Percentiles rank a stretch among this genome's conserved stretches.
Conservation (phyloP, 2,113 vertebrate species). For the Phycodurus eques region DNA sequence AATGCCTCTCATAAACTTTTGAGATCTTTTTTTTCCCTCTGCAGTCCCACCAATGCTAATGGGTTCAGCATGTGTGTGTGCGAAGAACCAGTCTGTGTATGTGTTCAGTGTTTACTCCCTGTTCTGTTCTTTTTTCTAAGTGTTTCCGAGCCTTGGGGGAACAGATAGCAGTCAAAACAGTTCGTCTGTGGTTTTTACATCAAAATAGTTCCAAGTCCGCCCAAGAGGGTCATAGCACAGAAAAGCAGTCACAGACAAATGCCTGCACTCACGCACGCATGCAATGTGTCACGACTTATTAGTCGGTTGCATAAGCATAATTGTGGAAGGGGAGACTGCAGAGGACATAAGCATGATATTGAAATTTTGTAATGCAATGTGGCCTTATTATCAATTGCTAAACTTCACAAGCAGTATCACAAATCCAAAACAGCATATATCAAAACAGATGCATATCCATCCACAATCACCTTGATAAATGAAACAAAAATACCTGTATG, state of each 20-base stretch:
- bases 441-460: background rate
- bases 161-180: slow-evolving; percentile 40
- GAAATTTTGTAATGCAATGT: slow-evolving; percentile 16
- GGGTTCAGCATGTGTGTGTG: slow-evolving; percentile 52
- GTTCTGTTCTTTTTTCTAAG: slow-evolving; percentile 45
- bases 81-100: slow-evolving; percentile 6
- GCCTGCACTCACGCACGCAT: background rate
- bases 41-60: slow-evolving; percentile 55
- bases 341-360: slow-evolving; percentile 17
- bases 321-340: slow-evolving; percentile 12
- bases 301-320: slow-evolving; percentile 5
- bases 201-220: slow-evolving; percentile 36
- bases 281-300: slow-evolving; percentile 24
- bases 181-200: slow-evolving; percentile 52
- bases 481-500: too few species aligned
- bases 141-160: slow-evolving; percentile 46
- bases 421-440: slow-evolving; percentile 3
- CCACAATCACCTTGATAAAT: too few species aligned
- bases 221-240: slow-evolving; percentile 21
- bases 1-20: slow-evolving; percentile 45
- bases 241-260: background rate
- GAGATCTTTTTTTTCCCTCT: too few species aligned
- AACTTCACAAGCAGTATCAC: background rate
- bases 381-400: background rate
- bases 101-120: slow-evolving; percentile 35